Evolutionary conservation across 2,797 vertebrate genomes (phyloP), one percentile per base, ranked within the genome.

Genomic region (Emys orbicularis): DNA sequence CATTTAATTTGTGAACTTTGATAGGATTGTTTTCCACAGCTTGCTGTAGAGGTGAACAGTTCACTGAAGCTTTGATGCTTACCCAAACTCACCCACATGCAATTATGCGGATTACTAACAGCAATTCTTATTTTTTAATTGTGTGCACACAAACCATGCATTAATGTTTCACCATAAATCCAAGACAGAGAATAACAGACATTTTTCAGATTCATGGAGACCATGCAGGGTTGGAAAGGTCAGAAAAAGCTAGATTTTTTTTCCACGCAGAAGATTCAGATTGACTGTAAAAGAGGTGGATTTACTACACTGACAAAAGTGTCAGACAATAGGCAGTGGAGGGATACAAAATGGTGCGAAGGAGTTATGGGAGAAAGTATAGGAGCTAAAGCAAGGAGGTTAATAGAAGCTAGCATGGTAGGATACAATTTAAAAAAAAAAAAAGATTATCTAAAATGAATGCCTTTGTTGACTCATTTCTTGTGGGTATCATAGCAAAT

Each of bases 1-100:
- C 16, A 90, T 94, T 94, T 90, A 89, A 54, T 92, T 94, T 96
- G 96, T 94, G 96, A 96, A 97, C 94, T 96, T 97, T 91, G 92
- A 95, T 72, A 77, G 90, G 57, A 97, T 97, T 97, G 86, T 97
- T 97, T 97, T 89, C 93, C 93, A 81, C 93, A 76, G 95, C 81
- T 95, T 95, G 92, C 94, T 91, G 79, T 68, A 83, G 97, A 97
- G 96, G 97, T 97, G 96, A 98, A 98, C 96, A 97, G 97, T 98
- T 97, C 97, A 97, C 91, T 90, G 94, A 34, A 92, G 95, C 95
- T 97, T 97, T 97, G 97, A 97, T 93, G 92, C 86, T 93, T 89
- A 95, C 96, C 91, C 95, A 97, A 96, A 97, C 83, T 96, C 94
- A 96, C 91, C 93, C 97, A 92, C 93, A 95, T 89, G 41, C 95